Percentiles rank a stretch among this genome's conserved stretches.
These are phyloP conservation scores for Mya arenaria DNA, from an alignment of 1,140 invertebrate genomes.

Conservation along the genomic window DNA sequence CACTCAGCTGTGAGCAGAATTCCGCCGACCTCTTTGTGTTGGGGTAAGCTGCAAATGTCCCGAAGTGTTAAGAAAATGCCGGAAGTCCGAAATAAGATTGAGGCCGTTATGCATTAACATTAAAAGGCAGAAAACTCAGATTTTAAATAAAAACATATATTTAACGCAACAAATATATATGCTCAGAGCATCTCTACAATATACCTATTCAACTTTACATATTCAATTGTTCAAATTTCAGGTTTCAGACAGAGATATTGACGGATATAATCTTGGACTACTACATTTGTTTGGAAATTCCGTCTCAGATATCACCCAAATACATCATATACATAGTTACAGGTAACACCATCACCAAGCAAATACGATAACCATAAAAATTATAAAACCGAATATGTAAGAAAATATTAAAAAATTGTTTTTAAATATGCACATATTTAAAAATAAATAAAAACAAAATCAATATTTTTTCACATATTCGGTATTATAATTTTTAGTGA, in stretches of 20 bases:
- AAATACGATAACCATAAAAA: background rate
- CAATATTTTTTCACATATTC: background rate
- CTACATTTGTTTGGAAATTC: background rate
- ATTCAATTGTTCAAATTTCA: background rate
- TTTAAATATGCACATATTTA: background rate
- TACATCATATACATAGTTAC: background rate
- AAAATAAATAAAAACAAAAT: background rate
- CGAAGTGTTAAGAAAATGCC: background rate
- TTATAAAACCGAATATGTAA: background rate
- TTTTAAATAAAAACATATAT: background rate
- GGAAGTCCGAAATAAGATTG: background rate
- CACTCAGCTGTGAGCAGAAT: background rate
- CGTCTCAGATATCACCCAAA: background rate
- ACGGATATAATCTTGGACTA: background rate
- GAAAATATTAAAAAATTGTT: no score
- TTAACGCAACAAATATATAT: background rate
- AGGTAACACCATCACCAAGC: background rate
- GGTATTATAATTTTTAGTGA: background rate
- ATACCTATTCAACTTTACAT: background rate
- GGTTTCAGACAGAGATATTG: background rate
- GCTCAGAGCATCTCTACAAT: background rate
- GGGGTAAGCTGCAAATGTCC: background rate
- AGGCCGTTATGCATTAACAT: background rate
- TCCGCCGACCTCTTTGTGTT: slow-evolving; percentile 16
- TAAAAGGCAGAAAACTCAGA: background rate